Evolutionary conservation across 2,888 invertebrate genomes (phyloP), one percentile per base, ranked within the genome.

Genomic region (Eugnorisma glareosa): DNA sequence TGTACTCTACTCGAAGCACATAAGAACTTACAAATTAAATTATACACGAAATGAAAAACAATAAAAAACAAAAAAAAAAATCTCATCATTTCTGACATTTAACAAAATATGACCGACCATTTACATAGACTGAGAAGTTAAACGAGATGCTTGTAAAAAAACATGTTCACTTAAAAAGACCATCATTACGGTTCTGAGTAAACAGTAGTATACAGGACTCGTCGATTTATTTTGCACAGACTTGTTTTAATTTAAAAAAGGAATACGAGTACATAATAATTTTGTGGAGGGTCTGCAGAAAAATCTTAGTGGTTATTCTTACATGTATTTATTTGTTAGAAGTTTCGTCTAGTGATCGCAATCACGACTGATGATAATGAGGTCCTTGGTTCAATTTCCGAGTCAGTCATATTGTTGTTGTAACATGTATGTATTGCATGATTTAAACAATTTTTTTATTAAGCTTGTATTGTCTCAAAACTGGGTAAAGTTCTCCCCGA

Each of bases 191-290:
- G 40, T 86, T 89, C 85, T 81, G 77, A 81, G 85, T 89, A 89
- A 90, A 91, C 90, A 90, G 91, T 91, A 90, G 88, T 91, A 54
- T 54, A 85, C 68, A 78, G 75, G 85, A 79, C 81, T 79, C 74
- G 82, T 81, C 87, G 87, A 89, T 89, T 91, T 90, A 89, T 90
- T 90, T 91, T 89, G 85, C 89, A 83, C 84, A 86, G 89, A 90
- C 91, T 91, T 88, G 92, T 91, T 92, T 85, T 86, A 86, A 85
- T 89, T 89, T 84, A 85, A 90, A 93, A 93, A 91, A 92, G 85
- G 88, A 88, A 89, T 86, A 86, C 79, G 85, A 90, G 77, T 77
- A 74, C 78, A 83, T 90, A 89, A 91, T 91, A 90, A 92, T 91
- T 89, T 90, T 88, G 79, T 85, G 92, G 91, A 92, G 63, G 43